Base-by-base conservation (phyloP, 2,113 vertebrate genomes). In the Sterna hirundo region DNA sequence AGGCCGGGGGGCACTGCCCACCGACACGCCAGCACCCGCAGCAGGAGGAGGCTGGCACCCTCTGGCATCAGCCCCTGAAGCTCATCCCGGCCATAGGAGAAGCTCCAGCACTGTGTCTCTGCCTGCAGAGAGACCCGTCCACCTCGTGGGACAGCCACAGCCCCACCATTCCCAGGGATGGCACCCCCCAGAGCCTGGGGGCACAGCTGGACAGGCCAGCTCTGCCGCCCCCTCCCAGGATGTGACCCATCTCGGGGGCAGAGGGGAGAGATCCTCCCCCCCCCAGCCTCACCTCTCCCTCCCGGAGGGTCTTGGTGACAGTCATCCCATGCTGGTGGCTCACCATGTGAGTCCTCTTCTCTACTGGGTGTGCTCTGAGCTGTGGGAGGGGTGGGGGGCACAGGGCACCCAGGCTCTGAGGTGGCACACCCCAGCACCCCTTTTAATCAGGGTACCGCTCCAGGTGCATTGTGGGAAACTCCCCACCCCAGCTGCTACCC, bases 41-140 rank as follows among this genome's bases (percentile, higher is more conserved):
- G 97, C 87, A 99, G 89, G 77, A 99, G 95, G 52, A 99, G 92
- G 95, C 97, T 98, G 94, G 99, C 98, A 4, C 98, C 98, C 81
- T 99, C 99, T 0, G 98, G 99, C 83, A 99, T 62, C 75, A 99
- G 97, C 14, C 99, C 99, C 10, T 5, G 72, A 14, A 98, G 66
- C 32, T 71, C 88, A 16, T 83, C 87, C 58, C 57, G 76, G 62
- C 97, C 70, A 13, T 98, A 98, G 14, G 85, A 97, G 30, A 96
- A 92, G 21, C 69, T 72, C 83, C 96, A 70, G 3, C 87, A 95
- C 30, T 95, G 98, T 20, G 97, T 82, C 49, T 98, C 98, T 98
- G 98, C 96, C 97, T 96, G 71, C 10, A 15, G 90, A 94, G 71
- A 95, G 34, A 96, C n/a, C 36, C 29, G 15, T 64, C 10, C 55